Percentiles rank a stretch among this genome's conserved stretches.
phyloP scores from a whole-genome alignment of 2,797 vertebrate species.

The Falco rusticolus region DNA sequence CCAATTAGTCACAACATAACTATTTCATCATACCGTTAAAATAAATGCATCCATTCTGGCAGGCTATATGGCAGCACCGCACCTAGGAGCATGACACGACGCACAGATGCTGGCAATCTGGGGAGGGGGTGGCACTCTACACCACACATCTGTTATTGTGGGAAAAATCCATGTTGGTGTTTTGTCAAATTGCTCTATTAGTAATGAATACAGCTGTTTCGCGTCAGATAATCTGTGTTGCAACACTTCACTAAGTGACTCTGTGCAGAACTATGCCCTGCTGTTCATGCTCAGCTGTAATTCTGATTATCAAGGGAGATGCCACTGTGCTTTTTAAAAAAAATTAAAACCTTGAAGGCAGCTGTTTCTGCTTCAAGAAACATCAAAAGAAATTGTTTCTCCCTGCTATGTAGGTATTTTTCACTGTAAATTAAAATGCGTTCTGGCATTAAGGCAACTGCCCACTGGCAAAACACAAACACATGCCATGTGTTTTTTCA shows the following conservation, averaged over 20 bases:
- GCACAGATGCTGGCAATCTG: constrained; percentile 57
- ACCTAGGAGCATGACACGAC: constrained; percentile 38
- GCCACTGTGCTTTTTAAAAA: constrained; percentile 1
- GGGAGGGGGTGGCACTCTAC: constrained; percentile 1
- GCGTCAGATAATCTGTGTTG: constrained; percentile 39
- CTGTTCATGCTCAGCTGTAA: constrained; percentile 54
- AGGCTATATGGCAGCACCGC: background rate
- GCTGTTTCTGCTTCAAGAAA: constrained; percentile 66
- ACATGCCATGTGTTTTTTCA: background rate
- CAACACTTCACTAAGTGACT: constrained; percentile 46
- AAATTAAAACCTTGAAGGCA: background rate
- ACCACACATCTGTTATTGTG: constrained; percentile 61
- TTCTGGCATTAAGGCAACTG: background rate
- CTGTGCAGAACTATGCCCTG: constrained; percentile 26
- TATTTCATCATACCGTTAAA: background rate
- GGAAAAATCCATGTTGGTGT: constrained; percentile 55
- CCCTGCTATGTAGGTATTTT: constrained; percentile 13
- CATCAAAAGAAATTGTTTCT: constrained; percentile 32
- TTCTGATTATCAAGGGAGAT: constrained; percentile 56
- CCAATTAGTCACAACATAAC: constrained; percentile 56
- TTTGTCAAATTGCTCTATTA: constrained; percentile 73
- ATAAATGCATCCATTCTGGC: background rate
- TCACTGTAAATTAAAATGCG: background rate
- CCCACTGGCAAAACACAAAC: background rate
- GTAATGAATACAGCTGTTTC: constrained; percentile 75